phyloP scores from a whole-genome alignment of 2,888 invertebrate species.

The Lasioglossum pauxillum region DNA sequence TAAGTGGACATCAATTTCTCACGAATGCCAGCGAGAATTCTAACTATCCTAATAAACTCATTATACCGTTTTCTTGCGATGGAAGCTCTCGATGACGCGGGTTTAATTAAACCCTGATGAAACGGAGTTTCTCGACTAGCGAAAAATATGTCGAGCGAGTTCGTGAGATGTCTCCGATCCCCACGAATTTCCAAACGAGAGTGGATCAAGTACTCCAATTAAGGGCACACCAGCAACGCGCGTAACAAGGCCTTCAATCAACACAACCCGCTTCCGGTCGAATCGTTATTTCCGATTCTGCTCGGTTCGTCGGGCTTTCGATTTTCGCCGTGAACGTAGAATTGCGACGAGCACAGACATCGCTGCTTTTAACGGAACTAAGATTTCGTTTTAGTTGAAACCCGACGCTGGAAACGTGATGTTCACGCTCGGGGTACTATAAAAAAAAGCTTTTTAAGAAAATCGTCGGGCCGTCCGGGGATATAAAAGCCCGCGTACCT shows the following conservation, averaged over 20 bases:
- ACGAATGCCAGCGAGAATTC: no score
- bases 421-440: not conserved
- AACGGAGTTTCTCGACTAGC: not conserved
- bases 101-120: not conserved
- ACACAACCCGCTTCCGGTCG: constrained; percentile 17
- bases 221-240: not conserved
- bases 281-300: constrained; percentile 38
- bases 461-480: not conserved
- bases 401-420: not conserved
- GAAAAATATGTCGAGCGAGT: not conserved
- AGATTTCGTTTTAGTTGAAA: not conserved
- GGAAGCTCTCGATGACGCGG: not conserved
- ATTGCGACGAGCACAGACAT: not conserved
- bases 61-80: no score
- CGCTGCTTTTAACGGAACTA: not conserved
- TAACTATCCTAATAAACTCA: no score
- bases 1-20: no score
- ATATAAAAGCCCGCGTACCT: constrained; percentile 31
- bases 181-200: not conserved
- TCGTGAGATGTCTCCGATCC: not conserved
- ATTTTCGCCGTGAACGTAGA: constrained; percentile 11
- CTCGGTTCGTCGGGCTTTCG: constrained; percentile 9
- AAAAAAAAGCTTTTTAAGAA: constrained; percentile 30
- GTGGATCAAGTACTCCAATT: constrained; percentile 24
- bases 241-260: constrained; percentile 11